Evolutionary conservation across 2,113 vertebrate species (phyloP).

Genomic region (Nycticebus coucang): DNA sequence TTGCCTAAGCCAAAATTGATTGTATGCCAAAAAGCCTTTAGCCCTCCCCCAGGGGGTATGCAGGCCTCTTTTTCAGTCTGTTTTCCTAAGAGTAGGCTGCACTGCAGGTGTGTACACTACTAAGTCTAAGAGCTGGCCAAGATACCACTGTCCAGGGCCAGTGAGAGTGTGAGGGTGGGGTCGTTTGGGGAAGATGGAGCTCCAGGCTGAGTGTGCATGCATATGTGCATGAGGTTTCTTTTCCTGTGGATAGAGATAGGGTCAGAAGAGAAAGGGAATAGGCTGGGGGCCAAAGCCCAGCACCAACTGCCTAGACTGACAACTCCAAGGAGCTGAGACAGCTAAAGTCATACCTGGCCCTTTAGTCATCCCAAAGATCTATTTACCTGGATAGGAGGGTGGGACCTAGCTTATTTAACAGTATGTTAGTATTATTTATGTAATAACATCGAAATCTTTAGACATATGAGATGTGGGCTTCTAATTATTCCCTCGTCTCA

Average conservation of each 20-base stretch:
- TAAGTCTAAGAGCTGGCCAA: not conserved
- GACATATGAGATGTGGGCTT: not conserved
- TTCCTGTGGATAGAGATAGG: not conserved
- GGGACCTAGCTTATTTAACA: not conserved
- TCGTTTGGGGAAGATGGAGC: not conserved
- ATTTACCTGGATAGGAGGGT: not conserved
- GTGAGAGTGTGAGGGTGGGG: too few relatives aligned
- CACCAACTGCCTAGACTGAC: accelerated
- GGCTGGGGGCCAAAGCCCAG: not conserved
- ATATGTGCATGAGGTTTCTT: not conserved
- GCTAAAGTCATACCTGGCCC: not conserved
- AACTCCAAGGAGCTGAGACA: not conserved
- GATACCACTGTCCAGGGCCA: not conserved
- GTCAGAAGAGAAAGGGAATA: not conserved
- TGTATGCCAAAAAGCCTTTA: not conserved
- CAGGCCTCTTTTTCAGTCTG: not conserved
- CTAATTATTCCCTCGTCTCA: not conserved
- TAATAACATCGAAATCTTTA: not conserved
- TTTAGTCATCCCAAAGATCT: not conserved
- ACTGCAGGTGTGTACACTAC: not conserved
- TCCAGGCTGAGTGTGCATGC: not conserved
- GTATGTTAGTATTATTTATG: not conserved
- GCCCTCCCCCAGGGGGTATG: not conserved
- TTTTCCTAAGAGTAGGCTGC: not conserved
- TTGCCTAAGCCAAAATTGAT: not conserved